Percentiles rank a stretch among this genome's conserved stretches.
phyloP scores from a whole-genome alignment of 2,888 invertebrate genomes.

The Acrobasis repandana region DNA sequence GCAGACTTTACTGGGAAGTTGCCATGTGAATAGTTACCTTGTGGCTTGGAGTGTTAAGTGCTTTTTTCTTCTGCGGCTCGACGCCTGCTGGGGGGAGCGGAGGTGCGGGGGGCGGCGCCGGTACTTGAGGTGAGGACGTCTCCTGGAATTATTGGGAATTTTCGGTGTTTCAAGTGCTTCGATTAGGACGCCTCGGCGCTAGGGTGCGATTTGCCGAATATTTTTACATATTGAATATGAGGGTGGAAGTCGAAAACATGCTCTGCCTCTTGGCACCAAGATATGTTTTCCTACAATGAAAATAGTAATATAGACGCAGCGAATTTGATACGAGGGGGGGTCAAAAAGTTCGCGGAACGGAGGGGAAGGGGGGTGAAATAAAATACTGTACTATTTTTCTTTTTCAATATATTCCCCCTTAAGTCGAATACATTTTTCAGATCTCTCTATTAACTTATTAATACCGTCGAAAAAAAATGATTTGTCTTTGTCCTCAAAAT shows the following conservation, averaged over 20 bases:
- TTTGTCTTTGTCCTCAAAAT: too few species aligned
- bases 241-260: constrained; percentile 4
- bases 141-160: constrained; percentile 57
- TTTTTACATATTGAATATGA: constrained; percentile 25
- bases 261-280: neutral
- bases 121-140: constrained; percentile 77
- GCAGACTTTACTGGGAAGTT: constrained; percentile 1
- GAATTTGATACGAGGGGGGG: too few species aligned
- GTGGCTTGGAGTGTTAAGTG: constrained; percentile 89
- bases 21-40: constrained; percentile 63
- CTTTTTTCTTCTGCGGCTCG: constrained; percentile 86
- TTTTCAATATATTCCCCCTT: too few species aligned
- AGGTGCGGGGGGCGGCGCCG: constrained; percentile 76
- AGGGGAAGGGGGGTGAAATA: too few species aligned
- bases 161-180: constrained; percentile 30
- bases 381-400: too few species aligned
- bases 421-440: too few species aligned
- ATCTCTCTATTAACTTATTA: too few species aligned
- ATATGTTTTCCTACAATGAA: constrained; percentile 9
- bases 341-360: too few species aligned
- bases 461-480: too few species aligned
- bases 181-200: constrained; percentile 21
- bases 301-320: neutral
- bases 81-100: constrained; percentile 67
- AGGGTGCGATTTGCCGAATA: constrained; percentile 23